Evolutionary conservation across 2,113 vertebrate species (phyloP), one percentile per base, ranked within the genome.

Genomic region (Acanthochromis polyacanthus): DNA sequence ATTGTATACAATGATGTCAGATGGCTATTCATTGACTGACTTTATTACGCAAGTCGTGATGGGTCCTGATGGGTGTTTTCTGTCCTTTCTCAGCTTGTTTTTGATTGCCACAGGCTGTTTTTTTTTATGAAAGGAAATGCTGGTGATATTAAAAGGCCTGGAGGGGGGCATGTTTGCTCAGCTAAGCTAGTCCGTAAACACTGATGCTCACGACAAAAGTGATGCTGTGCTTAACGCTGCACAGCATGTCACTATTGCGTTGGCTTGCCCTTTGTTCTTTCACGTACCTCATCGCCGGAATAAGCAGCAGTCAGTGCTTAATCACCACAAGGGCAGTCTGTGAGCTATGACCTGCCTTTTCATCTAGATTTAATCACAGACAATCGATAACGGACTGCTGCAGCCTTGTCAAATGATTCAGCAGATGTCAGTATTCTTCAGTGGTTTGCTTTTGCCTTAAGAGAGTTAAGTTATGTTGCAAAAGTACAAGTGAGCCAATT

Each of bases 401-500:
- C 83, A 88, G 84, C 79, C 78, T 83, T 5, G 30, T 84, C 83
- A 88, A 92, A 85, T 92, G 84, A 92, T 93, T 93, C 87, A 91
- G 88, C 92, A 93, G 91, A 92, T 92, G 90, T 92, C 83, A 30
- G 80, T 82, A 75, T 86, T 75, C 88, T 78, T 81, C 82, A 82
- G 78, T 66, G 84, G 46, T 68, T 82, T 81, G 82, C 81, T 59
- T 84, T 81, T 83, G 78, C 73, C 74, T 76, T 70, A 71, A 83
- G 84, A 91, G 87, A 88, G 81, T 85, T 81, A 83, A 89, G 82
- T 82, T 84, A 85, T 88, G 89, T 87, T 88, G 89, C 83, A 83
- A 88, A 91, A 91, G 89, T 77, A 91, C 75, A 84, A 71, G 73
- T 63, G 64, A 83, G 92, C 88, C 91, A 93, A 91, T 86, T 81